These are phyloP conservation scores for Planiliza haematocheilus DNA, from an alignment of 2,113 vertebrate species.

Conservation along the genomic window DNA sequence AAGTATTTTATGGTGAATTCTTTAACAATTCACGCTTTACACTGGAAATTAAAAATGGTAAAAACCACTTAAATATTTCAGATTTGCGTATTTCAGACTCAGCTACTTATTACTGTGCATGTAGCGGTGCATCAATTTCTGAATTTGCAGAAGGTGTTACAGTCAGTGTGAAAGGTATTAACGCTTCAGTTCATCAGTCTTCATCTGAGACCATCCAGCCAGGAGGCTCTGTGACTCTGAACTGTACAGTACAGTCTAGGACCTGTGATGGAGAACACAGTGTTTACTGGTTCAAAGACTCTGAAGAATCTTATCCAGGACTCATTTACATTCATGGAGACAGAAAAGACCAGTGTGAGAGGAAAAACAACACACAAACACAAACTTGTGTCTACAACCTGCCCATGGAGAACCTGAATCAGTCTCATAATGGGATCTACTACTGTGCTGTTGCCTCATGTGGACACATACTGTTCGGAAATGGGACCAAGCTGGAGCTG, in stretches of 20 bases:
- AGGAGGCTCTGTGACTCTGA: no score
- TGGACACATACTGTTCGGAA: conserved; percentile 10
- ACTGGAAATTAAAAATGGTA: neutral
- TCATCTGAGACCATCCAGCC: no score
- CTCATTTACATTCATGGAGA: conserved; percentile 53
- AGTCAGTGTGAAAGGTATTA: no score
- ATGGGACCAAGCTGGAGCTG: conserved; percentile 20
- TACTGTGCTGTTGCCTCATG: conserved; percentile 59
- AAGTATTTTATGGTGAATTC: no score
- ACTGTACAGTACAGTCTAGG: no score
- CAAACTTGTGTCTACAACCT: conserved; percentile 56
- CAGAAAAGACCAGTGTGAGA: no score
- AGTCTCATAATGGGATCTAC: conserved; percentile 29
- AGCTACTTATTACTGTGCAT: conserved; percentile 47
- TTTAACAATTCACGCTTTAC: neutral
- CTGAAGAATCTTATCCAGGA: conserved; percentile 19
- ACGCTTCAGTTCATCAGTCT: no score
- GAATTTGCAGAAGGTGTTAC: no score
- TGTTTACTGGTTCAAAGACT: no score
- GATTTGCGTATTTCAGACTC: conserved; percentile 32
- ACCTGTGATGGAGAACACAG: no score
- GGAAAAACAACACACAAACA: no score
- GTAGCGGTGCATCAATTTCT: neutral
- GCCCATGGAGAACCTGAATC: conserved; percentile 12
- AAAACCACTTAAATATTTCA: conserved; percentile 35